Base-by-base conservation (phyloP, 2,113 vertebrate species). In the Daboia siamensis region DNA sequence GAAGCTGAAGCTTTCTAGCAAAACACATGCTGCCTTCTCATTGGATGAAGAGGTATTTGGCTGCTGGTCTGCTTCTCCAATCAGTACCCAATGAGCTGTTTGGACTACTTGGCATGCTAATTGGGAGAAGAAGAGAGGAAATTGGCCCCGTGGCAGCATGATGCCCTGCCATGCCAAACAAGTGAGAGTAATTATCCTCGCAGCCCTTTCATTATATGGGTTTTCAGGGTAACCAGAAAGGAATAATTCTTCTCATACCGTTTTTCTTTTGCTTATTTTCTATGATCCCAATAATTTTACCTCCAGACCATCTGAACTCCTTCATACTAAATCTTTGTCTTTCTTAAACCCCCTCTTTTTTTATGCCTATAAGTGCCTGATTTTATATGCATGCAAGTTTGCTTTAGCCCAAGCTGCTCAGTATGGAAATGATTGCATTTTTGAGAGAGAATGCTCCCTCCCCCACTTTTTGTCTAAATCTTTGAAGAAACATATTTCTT, bases 81-180 rank as follows among this genome's bases (percentile, higher is more conserved):
- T 97, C 97, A 96, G 96, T 97, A 97, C 97, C 97, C 94, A 0
- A 54, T n/a, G 96, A 96, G 95, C 95, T 96, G 96, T 95, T 97
- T 97, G 95, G 97, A 97, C 97, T 95, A 96, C 95, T 98, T 97
- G 95, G 96, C 96, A 97, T 97, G 97, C 97, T 98, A 98, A 98
- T 98, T 97, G 97, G 97, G 97, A 98, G 97, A 96, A 97, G 96
- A 96, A 97, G 96, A 90, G 92, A 93, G 92, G 95, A 96, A 96
- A 94, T 0, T 86, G 91, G 96, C 97, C 96, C 97, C 92, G 96
- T 97, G 94, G 97, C 97, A 94, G 94, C 93, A 90, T 94, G 94
- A 51, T 96, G 96, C 94, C 96, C 96, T 95, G 93, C 97, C 95
- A 96, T 90, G 96, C 96, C 97, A 96, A 97, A 97, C 96, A 97